Evolutionary conservation across 2,888 invertebrate genomes (phyloP).

Genomic region (Hirudinaria manillensis): DNA sequence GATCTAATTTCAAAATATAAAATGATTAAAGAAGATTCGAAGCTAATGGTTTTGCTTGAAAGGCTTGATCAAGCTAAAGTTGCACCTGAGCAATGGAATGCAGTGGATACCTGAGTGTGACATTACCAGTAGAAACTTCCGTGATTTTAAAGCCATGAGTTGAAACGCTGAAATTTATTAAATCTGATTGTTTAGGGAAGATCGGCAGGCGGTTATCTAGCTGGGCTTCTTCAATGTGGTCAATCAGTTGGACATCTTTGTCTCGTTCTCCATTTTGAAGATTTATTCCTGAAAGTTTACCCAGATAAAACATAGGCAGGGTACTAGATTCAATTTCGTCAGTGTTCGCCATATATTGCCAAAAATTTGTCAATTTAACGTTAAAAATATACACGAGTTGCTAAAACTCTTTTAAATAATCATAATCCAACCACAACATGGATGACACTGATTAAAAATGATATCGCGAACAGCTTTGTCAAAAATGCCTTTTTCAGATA

Average conservation of each 20-base stretch:
- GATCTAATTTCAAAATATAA: constrained; percentile 41
- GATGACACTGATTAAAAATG: no score
- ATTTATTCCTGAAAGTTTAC: not conserved
- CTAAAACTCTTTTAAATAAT: no score
- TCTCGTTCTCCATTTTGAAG: constrained; percentile 38
- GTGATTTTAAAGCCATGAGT: constrained; percentile 50
- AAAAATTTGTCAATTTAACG: no score
- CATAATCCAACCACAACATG: no score
- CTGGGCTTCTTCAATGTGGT: constrained; percentile 51
- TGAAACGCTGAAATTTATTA: constrained; percentile 46
- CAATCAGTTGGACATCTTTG: constrained; percentile 51
- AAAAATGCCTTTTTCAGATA: no score
- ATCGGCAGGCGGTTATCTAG: constrained; percentile 49
- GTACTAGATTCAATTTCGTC: no score
- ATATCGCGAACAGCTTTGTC: no score
- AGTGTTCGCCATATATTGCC: no score
- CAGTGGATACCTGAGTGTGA: constrained; percentile 50
- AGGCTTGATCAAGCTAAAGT: not conserved
- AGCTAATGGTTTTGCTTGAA: not conserved
- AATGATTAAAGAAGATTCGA: not conserved
- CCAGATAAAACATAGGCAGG: constrained; percentile 10
- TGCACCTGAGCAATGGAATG: constrained; percentile 45
- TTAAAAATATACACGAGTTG: no score
- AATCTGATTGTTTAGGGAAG: constrained; percentile 45
- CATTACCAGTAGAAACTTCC: constrained; percentile 45